These are phyloP conservation scores for Paramisgurnus dabryanus DNA, from an alignment of 2,113 vertebrate species.

Conservation along the genomic window DNA sequence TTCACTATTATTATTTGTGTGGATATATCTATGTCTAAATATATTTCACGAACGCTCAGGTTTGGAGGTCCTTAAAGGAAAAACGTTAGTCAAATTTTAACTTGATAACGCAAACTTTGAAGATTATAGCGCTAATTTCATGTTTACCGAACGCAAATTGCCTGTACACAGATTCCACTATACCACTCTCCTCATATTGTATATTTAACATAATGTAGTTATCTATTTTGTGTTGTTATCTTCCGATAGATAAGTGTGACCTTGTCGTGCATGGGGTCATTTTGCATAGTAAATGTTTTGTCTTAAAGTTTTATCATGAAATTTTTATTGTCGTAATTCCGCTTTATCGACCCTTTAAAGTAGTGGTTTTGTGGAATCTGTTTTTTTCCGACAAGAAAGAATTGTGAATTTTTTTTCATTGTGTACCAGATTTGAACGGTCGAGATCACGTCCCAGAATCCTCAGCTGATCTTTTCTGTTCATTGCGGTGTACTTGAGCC, in stretches of 20 bases:
- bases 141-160: background rate
- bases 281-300: background rate
- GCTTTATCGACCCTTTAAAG: background rate
- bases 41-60: constrained; percentile 95
- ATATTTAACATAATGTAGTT: constrained; percentile 26
- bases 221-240: constrained; percentile 15
- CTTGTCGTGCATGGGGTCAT: background rate
- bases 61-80: constrained; percentile 89
- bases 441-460: constrained; percentile 11
- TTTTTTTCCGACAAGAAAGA: background rate
- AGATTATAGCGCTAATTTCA: background rate
- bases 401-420: background rate
- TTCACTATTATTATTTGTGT: constrained; percentile 69
- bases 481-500: constrained; percentile 15
- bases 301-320: background rate
- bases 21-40: constrained; percentile 80
- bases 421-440: background rate
- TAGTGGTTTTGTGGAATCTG: background rate
- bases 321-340: background rate
- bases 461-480: constrained; percentile 22
- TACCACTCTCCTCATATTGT: constrained; percentile 13
- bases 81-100: constrained; percentile 58
- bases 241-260: constrained; percentile 19
- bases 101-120: constrained; percentile 35
- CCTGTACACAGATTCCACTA: constrained; percentile 27